Conservation (phyloP, 2,113 vertebrate genomes). For the Macquaria ambigua region DNA sequence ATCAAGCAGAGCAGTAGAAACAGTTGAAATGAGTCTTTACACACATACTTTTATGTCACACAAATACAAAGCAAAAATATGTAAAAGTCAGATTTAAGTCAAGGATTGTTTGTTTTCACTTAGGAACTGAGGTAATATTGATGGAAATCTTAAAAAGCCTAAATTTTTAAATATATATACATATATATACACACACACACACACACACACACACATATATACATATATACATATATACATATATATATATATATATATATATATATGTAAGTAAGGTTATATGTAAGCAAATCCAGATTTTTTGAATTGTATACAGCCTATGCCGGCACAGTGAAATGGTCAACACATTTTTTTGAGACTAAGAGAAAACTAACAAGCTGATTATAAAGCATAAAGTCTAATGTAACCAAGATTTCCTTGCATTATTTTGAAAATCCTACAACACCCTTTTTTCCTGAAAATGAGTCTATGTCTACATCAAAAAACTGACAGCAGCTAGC, state of each 20-base stretch:
- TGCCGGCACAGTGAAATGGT: not conserved
- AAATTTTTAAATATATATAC: not conserved
- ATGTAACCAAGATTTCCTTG: not conserved
- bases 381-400: not conserved
- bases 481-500: not conserved
- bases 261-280: no score
- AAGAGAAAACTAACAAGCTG: not conserved
- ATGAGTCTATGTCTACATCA: not conserved
- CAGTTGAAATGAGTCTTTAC: not conserved
- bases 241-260: no score
- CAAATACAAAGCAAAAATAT: not conserved
- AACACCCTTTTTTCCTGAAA: conserved; percentile 2
- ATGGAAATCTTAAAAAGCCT: not conserved
- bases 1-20: not conserved
- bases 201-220: no score
- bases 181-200: no score
- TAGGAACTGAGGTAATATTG: not conserved
- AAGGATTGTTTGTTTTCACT: not conserved
- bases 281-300: not conserved
- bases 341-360: not conserved
- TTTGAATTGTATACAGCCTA: not conserved
- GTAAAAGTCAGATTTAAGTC: not conserved
- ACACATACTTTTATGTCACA: not conserved
- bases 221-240: no score
- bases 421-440: not conserved